Conservation (phyloP, 2,797 vertebrate genomes). For the Parauchenoglanis punctatus region DNA sequence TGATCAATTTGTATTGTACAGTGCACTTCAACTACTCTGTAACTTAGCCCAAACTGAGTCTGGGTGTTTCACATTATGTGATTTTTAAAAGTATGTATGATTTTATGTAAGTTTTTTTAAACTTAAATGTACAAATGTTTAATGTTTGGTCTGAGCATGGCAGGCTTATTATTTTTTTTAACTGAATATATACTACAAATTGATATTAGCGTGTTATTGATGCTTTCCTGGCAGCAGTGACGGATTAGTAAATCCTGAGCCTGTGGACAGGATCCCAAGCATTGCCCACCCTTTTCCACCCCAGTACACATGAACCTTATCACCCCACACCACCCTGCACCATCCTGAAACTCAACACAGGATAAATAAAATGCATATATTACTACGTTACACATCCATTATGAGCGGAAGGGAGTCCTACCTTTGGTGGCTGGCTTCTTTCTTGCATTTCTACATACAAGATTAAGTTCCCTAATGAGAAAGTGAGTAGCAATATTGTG, state of each 20-base stretch:
- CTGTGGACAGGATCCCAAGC: background rate
- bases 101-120: background rate
- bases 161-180: background rate
- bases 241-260: background rate
- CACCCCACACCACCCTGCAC: background rate
- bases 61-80: background rate
- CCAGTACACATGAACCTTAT: background rate
- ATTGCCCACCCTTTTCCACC: background rate
- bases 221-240: background rate
- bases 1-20: background rate
- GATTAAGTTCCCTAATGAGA: background rate
- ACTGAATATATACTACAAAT: background rate
- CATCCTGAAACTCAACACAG: background rate
- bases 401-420: background rate
- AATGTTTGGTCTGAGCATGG: background rate
- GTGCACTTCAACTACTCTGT: background rate
- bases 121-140: background rate
- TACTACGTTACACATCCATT: background rate
- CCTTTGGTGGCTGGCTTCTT: background rate
- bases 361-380: constrained; percentile 2
- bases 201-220: background rate
- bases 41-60: background rate
- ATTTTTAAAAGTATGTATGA: background rate
- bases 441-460: background rate
- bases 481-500: background rate